These are phyloP conservation scores for Drosophila lacertosa DNA, from an alignment of 1,140 invertebrate genomes.

Conservation along the genomic window DNA sequence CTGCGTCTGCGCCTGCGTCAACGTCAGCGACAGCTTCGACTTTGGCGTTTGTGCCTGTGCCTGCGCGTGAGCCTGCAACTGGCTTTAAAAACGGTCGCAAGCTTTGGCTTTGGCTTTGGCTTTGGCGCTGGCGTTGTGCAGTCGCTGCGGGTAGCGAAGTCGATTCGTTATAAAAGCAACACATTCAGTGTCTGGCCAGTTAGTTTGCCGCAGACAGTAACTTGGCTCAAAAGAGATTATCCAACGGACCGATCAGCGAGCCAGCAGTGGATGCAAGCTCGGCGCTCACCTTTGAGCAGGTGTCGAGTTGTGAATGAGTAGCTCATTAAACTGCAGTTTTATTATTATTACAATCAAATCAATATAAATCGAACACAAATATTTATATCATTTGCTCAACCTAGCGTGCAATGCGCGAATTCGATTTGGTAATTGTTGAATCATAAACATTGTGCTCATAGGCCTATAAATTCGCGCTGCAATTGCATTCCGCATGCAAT, in stretches of 20 bases:
- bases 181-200: conserved; percentile 68
- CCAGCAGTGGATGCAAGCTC: conserved; percentile 33
- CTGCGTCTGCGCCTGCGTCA: neutral
- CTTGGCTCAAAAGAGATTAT: conserved; percentile 57
- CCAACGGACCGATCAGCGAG: conserved; percentile 23
- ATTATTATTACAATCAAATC: conserved; percentile 42
- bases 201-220: conserved; percentile 60
- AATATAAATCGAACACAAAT: conserved; percentile 51
- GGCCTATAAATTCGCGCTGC: conserved; percentile 11
- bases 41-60: neutral
- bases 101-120: conserved; percentile 12
- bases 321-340: conserved; percentile 63
- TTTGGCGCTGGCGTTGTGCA: conserved; percentile 10
- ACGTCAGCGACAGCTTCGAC: too few relatives aligned
- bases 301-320: conserved; percentile 53
- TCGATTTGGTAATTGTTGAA: conserved; percentile 50
- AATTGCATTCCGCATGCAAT: conserved; percentile 26
- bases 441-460: conserved; percentile 47
- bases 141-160: conserved; percentile 19
- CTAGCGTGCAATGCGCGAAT: conserved; percentile 62
- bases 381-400: conserved; percentile 60
- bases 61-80: conserved; percentile 34
- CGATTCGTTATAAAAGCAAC: conserved; percentile 74
- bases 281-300: conserved; percentile 46
- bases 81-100: conserved; percentile 32